phyloP scores from a whole-genome alignment of 2,888 invertebrate species.

The Didymodactylos carnosus region DNA sequence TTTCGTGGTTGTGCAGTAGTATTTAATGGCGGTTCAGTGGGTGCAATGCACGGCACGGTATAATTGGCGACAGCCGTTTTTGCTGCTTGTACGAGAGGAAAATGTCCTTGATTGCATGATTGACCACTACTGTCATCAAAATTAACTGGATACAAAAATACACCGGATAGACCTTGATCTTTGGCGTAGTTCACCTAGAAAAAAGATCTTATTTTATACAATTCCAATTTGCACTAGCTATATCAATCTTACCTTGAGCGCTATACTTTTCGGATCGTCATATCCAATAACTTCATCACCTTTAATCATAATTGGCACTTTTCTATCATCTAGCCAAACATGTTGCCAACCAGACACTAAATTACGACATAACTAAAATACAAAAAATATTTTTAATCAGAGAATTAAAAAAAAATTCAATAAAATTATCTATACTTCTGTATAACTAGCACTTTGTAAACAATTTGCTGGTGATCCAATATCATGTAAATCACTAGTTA shows the following conservation, averaged over 20 bases:
- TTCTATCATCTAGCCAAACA: conserved; percentile 7
- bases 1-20: not conserved
- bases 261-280: not conserved
- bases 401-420: not conserved
- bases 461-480: conserved; percentile 8
- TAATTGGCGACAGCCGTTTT: not conserved
- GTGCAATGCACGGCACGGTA: not conserved
- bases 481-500: conserved; percentile 7
- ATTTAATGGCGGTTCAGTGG: not conserved
- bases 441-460: conserved; percentile 2
- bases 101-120: conserved; percentile 13
- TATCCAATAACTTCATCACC: not conserved
- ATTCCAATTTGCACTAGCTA: not conserved
- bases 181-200: conserved; percentile 7
- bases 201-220: not conserved
- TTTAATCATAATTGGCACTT: conserved; percentile 12
- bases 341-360: conserved; percentile 8
- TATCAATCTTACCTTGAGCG: not conserved
- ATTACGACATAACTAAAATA: conserved; percentile 5
- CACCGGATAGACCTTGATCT: not conserved
- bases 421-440: not conserved
- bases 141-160: not conserved
- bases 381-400: not conserved
- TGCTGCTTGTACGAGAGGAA: conserved; percentile 5
- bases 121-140: conserved; percentile 12